Evolutionary conservation across 2,888 invertebrate genomes (phyloP).

Genomic region (Plutella xylostella): DNA sequence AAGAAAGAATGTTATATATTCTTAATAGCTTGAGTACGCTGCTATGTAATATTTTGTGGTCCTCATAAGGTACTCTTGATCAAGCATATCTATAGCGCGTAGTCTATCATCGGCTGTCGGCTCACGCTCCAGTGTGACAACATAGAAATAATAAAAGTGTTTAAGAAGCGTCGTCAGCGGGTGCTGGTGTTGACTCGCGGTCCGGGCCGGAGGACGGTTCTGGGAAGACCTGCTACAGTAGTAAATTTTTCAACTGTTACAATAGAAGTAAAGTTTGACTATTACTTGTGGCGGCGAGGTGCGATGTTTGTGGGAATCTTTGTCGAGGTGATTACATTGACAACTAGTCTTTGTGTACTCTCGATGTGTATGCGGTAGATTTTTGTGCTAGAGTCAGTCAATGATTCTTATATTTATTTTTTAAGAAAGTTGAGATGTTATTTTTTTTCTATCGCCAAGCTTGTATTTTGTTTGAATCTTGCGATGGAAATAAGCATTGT

Average conservation of each 20-base stretch:
- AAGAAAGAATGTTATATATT: no score
- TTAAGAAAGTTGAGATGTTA: neutral
- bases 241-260: constrained; percentile 7
- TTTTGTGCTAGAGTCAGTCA: no score
- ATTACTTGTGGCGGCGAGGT: constrained; percentile 2
- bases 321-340: neutral
- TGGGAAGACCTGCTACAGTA: constrained; percentile 30
- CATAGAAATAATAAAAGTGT: constrained; percentile 7
- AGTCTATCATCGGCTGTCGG: neutral
- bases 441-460: no score
- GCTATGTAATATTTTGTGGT: no score
- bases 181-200: constrained; percentile 1
- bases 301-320: constrained; percentile 6
- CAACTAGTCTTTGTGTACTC: neutral
- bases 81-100: neutral
- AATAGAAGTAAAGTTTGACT: neutral
- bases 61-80: no score
- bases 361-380: no score
- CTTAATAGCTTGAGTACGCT: no score
- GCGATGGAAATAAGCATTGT: no score
- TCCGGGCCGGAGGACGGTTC: constrained; percentile 23
- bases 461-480: no score
- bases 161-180: constrained; percentile 6
- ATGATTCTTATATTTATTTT: neutral
- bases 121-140: neutral